Evolutionary conservation across 1,140 invertebrate genomes (phyloP), one percentile per base, ranked within the genome.

Genomic region (Varroa destructor): DNA sequence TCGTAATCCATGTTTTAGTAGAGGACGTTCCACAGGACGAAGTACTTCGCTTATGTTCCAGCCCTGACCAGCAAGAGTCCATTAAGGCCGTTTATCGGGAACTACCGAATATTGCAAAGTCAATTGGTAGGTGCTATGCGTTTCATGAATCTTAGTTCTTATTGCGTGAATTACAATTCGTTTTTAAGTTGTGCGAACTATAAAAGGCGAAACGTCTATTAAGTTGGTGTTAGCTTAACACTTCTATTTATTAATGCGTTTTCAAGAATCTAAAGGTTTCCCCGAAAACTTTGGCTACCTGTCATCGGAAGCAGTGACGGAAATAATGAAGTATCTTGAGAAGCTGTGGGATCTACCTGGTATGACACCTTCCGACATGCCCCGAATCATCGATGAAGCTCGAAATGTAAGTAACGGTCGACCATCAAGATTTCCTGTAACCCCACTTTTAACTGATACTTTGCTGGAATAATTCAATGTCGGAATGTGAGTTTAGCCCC

Each of bases 231-330:
- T 8, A 8, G 3, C 3, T 8, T 5, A 51, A 5, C 8, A 51
- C 46, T 51, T 51, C 3, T 5, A 36, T 40, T 67, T 40, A 8
- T 36, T 40, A 25, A 14, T 12, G 37, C 8, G 10, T 36, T 36
- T 67, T 67, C 40, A 40, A 58, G 61, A 67, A 8, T 40, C 61
- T 12, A 67, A 67, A 40, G 61, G 61, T 12, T 67, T 67, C 36
- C 61, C 61, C 12, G 61, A 67, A 37, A 67, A 67, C 40, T 67
- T 67, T 37, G 61, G 61, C 2, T 67, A 67, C 61, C 61, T 67
- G 1, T 67, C 61, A 36, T 67, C 61, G 2, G 61, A 67, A 40
- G 61, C 61, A 46, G 61, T 67, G 14, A 67, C 61, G 3, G 61
- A 67, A 8, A 67, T 67, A 12, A 67, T 67, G 61, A 67, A 40